Base-by-base conservation (phyloP, 2,888 invertebrate species). In the Seira ritae region DNA sequence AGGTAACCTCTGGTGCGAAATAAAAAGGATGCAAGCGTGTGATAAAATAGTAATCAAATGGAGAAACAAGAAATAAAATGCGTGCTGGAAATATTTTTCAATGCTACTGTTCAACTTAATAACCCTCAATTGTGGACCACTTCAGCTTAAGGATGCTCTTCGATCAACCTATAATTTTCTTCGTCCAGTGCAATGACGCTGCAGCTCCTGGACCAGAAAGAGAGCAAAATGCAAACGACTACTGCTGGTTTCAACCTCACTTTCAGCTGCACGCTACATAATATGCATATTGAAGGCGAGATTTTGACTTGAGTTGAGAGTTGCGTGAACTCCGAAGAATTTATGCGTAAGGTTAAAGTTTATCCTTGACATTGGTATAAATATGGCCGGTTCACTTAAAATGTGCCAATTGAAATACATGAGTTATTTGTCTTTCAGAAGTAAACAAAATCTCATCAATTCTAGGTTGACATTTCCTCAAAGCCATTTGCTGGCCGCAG, bases 51-150 rank as follows among this genome's bases (percentile, higher is more conserved):
- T 42, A 42, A 42, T 42, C 12, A 6, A 42, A 42, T 12, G 42
- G 42, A 42, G 42, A 42, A 42, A 42, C 42, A 42, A 42, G 42
- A 42, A 42, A 42, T 42, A 42, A 42, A 42, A 42, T 42, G 42
- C 42, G 42, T 42, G 42, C 42, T 42, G 42, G 42, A 42, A 42
- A 42, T 42, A 67, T 67, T 23, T 67, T 20, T 22, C 10, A 6
- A 71, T 71, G 71, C 71, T 50, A 50, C 71, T 50, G 50, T 71
- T 71, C 19, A 46, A 31, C 62, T 70, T 78, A 78, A 78, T 78
- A 78, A 78, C 78, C 78, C 78, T 78, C 78, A 78, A 78, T 78
- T 78, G 78, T 70, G 23, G 70, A 78, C 70, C 78, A 78, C 78
- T 78, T 78, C 78, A 78, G 62, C 66, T 65, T 78, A 78, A 76